phyloP scores from a whole-genome alignment of 2,888 invertebrate species.

The Torymus tubicola region DNA sequence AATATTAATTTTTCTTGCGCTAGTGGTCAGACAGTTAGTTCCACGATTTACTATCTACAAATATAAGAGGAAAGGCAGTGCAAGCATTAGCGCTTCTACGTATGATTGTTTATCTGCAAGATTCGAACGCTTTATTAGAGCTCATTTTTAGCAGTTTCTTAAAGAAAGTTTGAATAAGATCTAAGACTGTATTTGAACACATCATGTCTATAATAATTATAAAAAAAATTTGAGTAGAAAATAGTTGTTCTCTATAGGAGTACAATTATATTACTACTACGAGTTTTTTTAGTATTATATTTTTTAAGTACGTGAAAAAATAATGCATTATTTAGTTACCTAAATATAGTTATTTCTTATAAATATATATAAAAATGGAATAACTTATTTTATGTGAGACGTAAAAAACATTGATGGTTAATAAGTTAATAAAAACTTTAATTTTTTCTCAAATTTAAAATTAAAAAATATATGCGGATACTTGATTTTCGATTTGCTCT shows the following conservation, averaged over 20 bases:
- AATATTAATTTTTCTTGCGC: slow-evolving; percentile 45
- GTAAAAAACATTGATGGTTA: no score
- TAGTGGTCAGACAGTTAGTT: slow-evolving; percentile 62
- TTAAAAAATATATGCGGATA: no score
- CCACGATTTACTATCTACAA: slow-evolving; percentile 60
- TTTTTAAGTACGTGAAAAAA: slow-evolving; percentile 13
- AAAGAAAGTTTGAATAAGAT: slow-evolving; percentile 32
- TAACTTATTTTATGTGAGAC: neutral
- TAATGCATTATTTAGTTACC: neutral
- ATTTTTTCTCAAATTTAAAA: no score
- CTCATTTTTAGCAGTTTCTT: slow-evolving; percentile 37
- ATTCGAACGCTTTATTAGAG: slow-evolving; percentile 50
- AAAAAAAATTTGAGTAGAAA: slow-evolving; percentile 46
- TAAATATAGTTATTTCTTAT: slow-evolving; percentile 4
- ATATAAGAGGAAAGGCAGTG: slow-evolving; percentile 69
- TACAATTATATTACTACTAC: slow-evolving; percentile 32
- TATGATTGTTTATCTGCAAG: slow-evolving; percentile 56
- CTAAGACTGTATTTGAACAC: slow-evolving; percentile 40
- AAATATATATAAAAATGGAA: neutral
- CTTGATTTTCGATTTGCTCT: no score
- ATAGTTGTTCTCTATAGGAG: slow-evolving; percentile 18
- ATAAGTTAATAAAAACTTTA: no score
- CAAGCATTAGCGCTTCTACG: slow-evolving; percentile 67
- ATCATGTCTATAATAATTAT: slow-evolving; percentile 35
- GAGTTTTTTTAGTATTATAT: neutral